Evolutionary conservation across 2,113 vertebrate genomes (phyloP).

Genomic region (Antigone vipio): DNA sequence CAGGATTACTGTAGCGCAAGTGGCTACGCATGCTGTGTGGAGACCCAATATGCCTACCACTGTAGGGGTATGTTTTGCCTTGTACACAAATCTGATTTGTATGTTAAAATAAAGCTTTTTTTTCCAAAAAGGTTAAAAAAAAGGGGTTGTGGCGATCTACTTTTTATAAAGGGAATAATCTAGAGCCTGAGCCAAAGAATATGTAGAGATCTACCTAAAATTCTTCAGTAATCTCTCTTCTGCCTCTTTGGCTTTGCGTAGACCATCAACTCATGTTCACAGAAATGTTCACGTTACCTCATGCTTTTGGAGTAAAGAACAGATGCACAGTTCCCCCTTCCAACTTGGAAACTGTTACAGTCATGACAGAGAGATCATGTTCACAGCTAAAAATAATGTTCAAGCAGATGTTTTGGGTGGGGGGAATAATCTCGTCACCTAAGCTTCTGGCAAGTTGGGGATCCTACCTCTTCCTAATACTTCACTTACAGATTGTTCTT

Average conservation of each 20-base stretch:
- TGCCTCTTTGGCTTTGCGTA: background rate
- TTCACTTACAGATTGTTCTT: accelerated
- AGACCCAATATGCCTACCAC: background rate
- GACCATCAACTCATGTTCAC: background rate
- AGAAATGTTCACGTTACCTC: background rate
- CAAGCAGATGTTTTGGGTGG: background rate
- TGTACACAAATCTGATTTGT: conserved; percentile 12
- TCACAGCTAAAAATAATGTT: background rate
- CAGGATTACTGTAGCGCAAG: background rate
- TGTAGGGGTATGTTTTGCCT: background rate
- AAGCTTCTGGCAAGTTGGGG: background rate
- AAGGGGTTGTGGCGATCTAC: background rate
- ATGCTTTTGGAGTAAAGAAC: background rate
- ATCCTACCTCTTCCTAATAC: background rate
- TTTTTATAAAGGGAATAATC: background rate
- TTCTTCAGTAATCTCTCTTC: background rate
- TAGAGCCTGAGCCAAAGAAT: background rate
- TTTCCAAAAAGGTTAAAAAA: background rate
- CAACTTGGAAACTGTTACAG: background rate
- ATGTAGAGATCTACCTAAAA: background rate
- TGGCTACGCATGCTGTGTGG: background rate
- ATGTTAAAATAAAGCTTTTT: conserved; percentile 54
- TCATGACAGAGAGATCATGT: background rate
- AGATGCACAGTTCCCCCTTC: background rate
- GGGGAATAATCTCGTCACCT: background rate